Conservation (phyloP, 2,113 vertebrate species). For the Thamnophis sirtalis region DNA sequence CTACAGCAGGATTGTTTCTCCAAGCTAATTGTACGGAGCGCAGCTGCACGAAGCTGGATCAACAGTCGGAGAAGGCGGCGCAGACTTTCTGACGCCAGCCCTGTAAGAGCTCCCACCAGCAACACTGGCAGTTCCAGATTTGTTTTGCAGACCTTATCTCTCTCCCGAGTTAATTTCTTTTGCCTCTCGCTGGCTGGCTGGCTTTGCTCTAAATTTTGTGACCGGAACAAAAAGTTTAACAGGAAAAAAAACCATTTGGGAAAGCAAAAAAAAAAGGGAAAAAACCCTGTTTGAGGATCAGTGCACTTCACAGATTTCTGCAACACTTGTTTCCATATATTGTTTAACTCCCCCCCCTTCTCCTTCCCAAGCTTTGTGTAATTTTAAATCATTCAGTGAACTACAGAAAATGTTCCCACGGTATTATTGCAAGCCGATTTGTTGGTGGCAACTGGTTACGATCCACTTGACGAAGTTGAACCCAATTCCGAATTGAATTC, state of each 20-base stretch:
- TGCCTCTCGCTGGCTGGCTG: too few species aligned
- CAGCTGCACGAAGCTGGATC: slow-evolving; percentile 78
- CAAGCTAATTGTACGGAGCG: slow-evolving; percentile 75
- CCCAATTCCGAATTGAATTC: not conserved
- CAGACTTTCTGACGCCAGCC: slow-evolving; percentile 86
- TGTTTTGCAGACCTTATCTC: slow-evolving; percentile 81
- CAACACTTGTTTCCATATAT: slow-evolving; percentile 51
- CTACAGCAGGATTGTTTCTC: slow-evolving; percentile 75
- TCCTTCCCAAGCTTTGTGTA: slow-evolving; percentile 37
- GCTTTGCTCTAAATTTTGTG: slow-evolving; percentile 61
- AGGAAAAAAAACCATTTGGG: slow-evolving; percentile 67
- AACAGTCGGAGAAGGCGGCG: slow-evolving; percentile 72
- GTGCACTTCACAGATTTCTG: slow-evolving; percentile 54
- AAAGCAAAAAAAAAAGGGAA: slow-evolving; percentile 50
- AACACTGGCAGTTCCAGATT: slow-evolving; percentile 75
- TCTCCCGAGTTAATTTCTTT: slow-evolving; percentile 65
- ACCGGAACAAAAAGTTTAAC: slow-evolving; percentile 71
- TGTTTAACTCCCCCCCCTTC: not conserved
- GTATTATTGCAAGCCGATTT: not conserved
- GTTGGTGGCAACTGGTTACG: not conserved
- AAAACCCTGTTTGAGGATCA: slow-evolving; percentile 51
- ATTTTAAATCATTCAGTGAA: slow-evolving; percentile 24
- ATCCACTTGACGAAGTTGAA: not conserved
- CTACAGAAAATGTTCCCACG: slow-evolving; percentile 27
- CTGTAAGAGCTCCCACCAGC: slow-evolving; percentile 75